phyloP scores from a whole-genome alignment of 2,888 invertebrate species.

The Tigriopus californicus region DNA sequence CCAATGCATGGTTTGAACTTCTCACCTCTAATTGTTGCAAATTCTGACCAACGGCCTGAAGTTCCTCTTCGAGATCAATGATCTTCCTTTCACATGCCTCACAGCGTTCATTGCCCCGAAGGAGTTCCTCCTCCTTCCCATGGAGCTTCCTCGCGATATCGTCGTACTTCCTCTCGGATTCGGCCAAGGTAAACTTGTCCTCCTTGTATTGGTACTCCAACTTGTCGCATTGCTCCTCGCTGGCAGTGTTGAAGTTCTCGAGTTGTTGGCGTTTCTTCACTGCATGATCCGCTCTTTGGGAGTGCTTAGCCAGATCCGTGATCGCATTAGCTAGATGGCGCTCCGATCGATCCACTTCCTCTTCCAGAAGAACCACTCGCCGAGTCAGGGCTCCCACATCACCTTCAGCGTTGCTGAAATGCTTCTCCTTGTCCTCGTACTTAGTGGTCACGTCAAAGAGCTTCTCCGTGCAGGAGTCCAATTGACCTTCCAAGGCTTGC shows the following conservation, averaged over 20 bases:
- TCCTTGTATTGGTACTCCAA: constrained; percentile 8
- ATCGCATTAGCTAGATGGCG: background rate
- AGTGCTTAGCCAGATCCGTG: constrained; percentile 1
- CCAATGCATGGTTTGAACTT: no score
- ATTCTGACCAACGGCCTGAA: constrained; percentile 2
- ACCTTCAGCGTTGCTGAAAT: constrained; percentile 2
- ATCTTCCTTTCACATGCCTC: constrained; percentile 2
- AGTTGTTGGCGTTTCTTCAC: constrained; percentile 2
- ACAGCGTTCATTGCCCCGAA: background rate
- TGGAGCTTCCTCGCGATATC: constrained; percentile 11
- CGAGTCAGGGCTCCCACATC: constrained; percentile 3
- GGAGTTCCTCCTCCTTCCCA: constrained; percentile 1
- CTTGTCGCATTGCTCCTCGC: constrained; percentile 3
- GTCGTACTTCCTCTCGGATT: constrained; percentile 8
- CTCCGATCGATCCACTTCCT: constrained; percentile 4
- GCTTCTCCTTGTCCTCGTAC: constrained; percentile 8
- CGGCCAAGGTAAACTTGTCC: constrained; percentile 7
- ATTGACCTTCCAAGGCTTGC: constrained; percentile 10
- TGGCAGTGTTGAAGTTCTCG: constrained; percentile 1
- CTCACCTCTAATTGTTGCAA: constrained; percentile 1
- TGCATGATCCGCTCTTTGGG: constrained; percentile 7
- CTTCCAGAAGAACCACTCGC: constrained; percentile 3
- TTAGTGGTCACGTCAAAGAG: constrained; percentile 6
- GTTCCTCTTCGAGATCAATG: constrained; percentile 9
- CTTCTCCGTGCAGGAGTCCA: constrained; percentile 3